Evolutionary conservation across 2,797 vertebrate species (phyloP), one percentile per base, ranked within the genome.

Genomic region (Pogonophryne albipinna): DNA sequence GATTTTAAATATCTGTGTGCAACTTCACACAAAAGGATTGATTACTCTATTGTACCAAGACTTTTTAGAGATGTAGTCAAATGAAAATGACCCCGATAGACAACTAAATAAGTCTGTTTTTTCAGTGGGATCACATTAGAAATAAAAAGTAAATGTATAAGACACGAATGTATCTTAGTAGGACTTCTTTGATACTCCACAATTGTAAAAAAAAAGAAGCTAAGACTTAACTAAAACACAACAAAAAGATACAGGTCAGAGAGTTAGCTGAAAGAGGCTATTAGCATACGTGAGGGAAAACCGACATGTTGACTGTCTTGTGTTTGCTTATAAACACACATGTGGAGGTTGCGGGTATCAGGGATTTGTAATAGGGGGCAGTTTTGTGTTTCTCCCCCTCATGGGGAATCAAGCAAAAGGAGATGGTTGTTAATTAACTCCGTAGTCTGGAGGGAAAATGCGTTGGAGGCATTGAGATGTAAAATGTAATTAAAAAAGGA

Each of bases 381-480:
- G 87, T 89, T 78, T 71, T 89, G 71, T 86, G 82, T 88, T 80
- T 64, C 79, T 70, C 76, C 70, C 55, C 73, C 79, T 86, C 80
- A 60, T 79, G 92, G 89, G 92, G 94, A 96, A 94, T 93, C 91
- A 91, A 91, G 93, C 79, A 88, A 95, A 91, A 82, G 75, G 86
- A 94, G 92, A 94, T 91, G 90, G 93, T 92, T 94, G 94, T 97
- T 97, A 97, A 98, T 97, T 97, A 97, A 97, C 95, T 95, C 85
- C 41, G 80, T 77, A 89, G 94, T 96, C 95, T 94, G 91, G 82
- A 82, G 95, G 95, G 95, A 95, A 91, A 89, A 92, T 87, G 86
- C 88, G 84, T 92, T 80, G 80, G 89, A 89, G 87, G 91, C 83
- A 69, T 87, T 89, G 88, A 89, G 89, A 95, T 95, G 91, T 94